Evolutionary conservation across 2,888 invertebrate genomes (phyloP).

Genomic region (Drosophila austrosaltans): DNA sequence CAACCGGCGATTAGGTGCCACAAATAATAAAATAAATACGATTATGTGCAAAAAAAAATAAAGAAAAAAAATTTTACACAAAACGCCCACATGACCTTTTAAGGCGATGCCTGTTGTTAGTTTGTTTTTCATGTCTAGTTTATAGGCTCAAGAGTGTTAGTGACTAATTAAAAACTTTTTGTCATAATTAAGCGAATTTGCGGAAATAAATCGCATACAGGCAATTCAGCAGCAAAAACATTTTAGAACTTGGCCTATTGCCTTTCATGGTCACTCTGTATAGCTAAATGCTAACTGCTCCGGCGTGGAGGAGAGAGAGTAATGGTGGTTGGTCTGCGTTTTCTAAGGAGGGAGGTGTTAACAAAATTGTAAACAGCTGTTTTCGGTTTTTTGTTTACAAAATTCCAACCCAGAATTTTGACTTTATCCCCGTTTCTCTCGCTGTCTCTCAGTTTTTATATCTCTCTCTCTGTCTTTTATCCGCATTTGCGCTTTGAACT

Average conservation of each 20-base stretch:
- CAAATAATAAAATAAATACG: constrained; percentile 39
- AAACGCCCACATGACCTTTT: constrained; percentile 63
- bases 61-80: neutral
- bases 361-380: constrained; percentile 17
- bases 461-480: constrained; percentile 40
- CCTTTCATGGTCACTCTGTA: constrained; percentile 32
- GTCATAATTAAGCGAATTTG: constrained; percentile 51
- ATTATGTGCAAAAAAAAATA: neutral
- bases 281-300: neutral
- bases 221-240: neutral
- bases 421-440: neutral
- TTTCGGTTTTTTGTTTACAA: constrained; percentile 62
- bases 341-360: neutral
- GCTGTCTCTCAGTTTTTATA: neutral
- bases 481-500: constrained; percentile 43
- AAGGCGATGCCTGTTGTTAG: constrained; percentile 33
- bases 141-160: constrained; percentile 34
- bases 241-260: constrained; percentile 12
- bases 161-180: constrained; percentile 24
- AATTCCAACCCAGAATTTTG: constrained; percentile 19
- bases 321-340: neutral
- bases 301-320: neutral
- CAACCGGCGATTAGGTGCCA: constrained; percentile 47
- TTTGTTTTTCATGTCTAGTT: constrained; percentile 34
- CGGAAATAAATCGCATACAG: constrained; percentile 25